Evolutionary conservation across 1,140 invertebrate species (phyloP).

Genomic region (Heliconius hermathena): DNA sequence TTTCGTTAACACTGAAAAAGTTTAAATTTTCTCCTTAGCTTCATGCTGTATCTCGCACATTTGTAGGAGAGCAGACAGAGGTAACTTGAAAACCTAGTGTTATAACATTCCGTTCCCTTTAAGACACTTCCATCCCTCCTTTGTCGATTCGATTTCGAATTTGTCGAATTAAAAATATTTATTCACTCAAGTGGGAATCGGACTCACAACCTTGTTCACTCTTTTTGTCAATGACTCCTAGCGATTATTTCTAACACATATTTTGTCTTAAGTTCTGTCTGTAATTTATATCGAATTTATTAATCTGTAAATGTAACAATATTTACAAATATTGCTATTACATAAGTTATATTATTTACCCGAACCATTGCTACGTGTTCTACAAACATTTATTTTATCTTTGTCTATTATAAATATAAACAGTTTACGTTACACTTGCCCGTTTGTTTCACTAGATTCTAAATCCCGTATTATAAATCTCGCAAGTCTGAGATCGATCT

Average conservation of each 20-base stretch:
- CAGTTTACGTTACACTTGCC: constrained; percentile 6
- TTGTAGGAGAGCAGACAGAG: no score
- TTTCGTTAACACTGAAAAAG: neutral
- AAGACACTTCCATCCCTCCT: no score
- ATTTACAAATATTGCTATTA: neutral
- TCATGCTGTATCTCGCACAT: no score
- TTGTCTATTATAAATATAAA: neutral
- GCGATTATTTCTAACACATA: neutral
- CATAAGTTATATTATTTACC: neutral
- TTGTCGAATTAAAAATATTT: no score
- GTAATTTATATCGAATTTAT: neutral
- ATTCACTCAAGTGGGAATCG: no score
- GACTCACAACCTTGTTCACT: no score
- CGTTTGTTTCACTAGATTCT: neutral
- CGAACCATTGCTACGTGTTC: neutral
- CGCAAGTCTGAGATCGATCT: no score
- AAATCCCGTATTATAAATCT: no score
- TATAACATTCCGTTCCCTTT: no score
- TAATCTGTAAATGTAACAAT: neutral
- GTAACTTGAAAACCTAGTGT: no score
- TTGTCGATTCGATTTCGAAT: no score
- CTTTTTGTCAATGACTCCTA: neutral
- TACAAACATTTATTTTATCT: neutral
- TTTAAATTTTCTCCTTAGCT: neutral
- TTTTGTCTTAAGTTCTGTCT: neutral